These are phyloP conservation scores for Austrolebias charrua DNA, from an alignment of 2,797 vertebrate species.

Conservation along the genomic window DNA sequence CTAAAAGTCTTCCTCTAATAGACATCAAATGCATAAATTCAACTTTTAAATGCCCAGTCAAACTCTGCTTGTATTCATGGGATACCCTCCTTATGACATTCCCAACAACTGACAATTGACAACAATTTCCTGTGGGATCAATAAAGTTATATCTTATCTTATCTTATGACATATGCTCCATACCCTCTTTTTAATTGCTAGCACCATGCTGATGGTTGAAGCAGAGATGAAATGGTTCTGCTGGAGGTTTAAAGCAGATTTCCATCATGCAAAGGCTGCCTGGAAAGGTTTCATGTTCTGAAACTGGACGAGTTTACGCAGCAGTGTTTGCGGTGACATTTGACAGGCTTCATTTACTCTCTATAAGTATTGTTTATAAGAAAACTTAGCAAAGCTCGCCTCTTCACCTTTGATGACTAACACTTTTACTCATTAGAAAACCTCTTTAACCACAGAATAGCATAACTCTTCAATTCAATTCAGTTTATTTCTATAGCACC, in stretches of 20 bases:
- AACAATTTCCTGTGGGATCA: too few relatives aligned
- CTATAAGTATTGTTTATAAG: slow-evolving; percentile 42
- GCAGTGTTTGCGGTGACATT: slow-evolving; percentile 49
- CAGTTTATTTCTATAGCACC: too few relatives aligned
- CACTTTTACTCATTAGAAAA: slow-evolving; percentile 50
- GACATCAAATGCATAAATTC: too few relatives aligned
- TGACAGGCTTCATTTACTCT: slow-evolving; percentile 54
- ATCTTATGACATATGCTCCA: not conserved
- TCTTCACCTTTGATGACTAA: slow-evolving; percentile 51
- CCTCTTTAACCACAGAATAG: slow-evolving; percentile 29
- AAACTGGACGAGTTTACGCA: slow-evolving; percentile 44
- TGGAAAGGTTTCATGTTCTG: slow-evolving; percentile 34
- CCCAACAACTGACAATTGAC: too few relatives aligned
- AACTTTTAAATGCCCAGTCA: too few relatives aligned
- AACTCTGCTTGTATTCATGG: too few relatives aligned
- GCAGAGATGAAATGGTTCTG: slow-evolving; percentile 17
- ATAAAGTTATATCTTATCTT: too few relatives aligned
- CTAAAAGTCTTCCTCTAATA: too few relatives aligned
- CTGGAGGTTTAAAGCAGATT: slow-evolving; percentile 20
- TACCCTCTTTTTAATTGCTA: not conserved
- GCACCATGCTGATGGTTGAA: slow-evolving; percentile 17
- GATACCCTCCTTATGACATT: not conserved
- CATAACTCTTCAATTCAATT: slow-evolving; percentile 25
- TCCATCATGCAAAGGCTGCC: slow-evolving; percentile 17
- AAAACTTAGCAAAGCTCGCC: slow-evolving; percentile 32